Evolutionary conservation across 2,113 vertebrate genomes (phyloP).

Genomic region (Saccopteryx bilineata): DNA sequence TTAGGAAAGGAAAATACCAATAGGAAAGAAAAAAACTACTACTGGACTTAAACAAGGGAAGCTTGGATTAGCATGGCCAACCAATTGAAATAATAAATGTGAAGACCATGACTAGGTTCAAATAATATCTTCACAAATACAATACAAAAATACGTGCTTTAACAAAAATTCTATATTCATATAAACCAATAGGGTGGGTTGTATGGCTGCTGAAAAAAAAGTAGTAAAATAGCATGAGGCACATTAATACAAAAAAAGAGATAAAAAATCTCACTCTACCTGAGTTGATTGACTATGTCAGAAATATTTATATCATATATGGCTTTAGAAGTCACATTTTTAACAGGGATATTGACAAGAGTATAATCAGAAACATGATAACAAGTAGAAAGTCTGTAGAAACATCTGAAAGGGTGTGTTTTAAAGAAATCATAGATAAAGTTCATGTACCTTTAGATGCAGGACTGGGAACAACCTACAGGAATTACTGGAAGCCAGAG

Average conservation of each 20-base stretch:
- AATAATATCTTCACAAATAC: not conserved
- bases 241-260: not conserved
- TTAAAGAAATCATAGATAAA: not conserved
- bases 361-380: not conserved
- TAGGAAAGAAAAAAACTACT: not conserved
- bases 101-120: not conserved
- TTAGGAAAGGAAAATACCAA: not conserved
- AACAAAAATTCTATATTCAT: not conserved
- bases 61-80: too few relatives aligned
- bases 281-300: not conserved
- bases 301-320: not conserved
- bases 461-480: not conserved
- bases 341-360: not conserved
- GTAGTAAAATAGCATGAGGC: too few relatives aligned
- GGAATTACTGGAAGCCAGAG: not conserved
- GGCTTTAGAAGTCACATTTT: not conserved
- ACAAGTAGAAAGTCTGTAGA: not conserved
- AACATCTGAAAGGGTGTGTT: not conserved
- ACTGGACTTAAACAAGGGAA: not conserved
- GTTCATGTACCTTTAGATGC: rapidly evolving
- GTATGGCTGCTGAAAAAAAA: not conserved
- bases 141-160: not conserved
- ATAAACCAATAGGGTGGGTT: not conserved
- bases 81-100: not conserved
- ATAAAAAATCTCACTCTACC: not conserved